Conservation (phyloP, 1,140 invertebrate species). For the Tigriopus japonicus region DNA sequence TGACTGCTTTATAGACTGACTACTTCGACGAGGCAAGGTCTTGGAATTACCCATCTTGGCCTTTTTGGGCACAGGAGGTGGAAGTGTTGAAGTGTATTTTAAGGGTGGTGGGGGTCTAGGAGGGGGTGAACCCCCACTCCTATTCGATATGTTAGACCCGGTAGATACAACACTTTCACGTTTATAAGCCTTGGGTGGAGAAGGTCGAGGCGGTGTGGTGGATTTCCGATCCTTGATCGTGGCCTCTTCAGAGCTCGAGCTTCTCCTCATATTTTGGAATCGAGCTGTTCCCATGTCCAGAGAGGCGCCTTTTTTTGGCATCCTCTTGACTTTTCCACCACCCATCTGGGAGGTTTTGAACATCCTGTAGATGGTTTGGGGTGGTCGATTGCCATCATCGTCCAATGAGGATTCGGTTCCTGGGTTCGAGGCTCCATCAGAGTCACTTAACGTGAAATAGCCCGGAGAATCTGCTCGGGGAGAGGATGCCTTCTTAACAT, state of each 20-base stretch:
- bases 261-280: no score
- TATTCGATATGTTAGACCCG: no score
- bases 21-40: background rate
- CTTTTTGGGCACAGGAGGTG: conserved; percentile 6
- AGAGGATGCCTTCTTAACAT: background rate
- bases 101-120: background rate
- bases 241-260: no score
- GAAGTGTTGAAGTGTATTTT: background rate
- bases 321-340: no score
- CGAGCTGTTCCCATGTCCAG: no score
- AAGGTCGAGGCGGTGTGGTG: no score
- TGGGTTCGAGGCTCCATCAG: background rate
- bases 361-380: background rate
- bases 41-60: background rate
- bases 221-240: no score
- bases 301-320: no score
- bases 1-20: no score
- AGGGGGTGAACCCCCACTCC: background rate
- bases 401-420: background rate
- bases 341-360: background rate
- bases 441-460: conserved; percentile 9
- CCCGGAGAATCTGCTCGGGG: background rate
- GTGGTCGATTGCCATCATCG: background rate
- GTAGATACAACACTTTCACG: no score
- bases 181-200: no score